Base-by-base conservation (phyloP, 2,888 invertebrate species). In the Phasia obesa region DNA sequence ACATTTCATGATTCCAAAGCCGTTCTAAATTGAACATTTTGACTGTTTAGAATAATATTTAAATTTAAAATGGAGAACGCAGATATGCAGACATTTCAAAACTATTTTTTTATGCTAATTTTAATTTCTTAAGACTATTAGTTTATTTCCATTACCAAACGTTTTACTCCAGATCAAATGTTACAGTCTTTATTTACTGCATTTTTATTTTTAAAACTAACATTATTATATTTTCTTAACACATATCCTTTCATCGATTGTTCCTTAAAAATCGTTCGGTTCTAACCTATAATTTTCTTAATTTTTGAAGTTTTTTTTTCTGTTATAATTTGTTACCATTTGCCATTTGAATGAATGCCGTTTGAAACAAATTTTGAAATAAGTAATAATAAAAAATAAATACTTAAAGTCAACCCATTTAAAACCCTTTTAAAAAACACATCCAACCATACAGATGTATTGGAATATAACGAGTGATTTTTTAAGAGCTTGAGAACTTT, bases 281-380 rank as follows among this genome's bases (percentile, higher is more conserved):
- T 77, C 55, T 44, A 77, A 81, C 73, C 77, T 62, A 73, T 77
- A 81, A 81, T 81, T 81, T 77, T 19, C 71, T 31, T 49, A 64
- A 57, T 53, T 67, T 44, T 71, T 17, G n/a, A n/a, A n/a, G 62
- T 77, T 49, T 65, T 55, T 55, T 62, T 9, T 49, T n/a, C 47
- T 11, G 11, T 23, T 23, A 25, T 21, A 53, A 27, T 60, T 31
- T 75, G 25, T 47, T 42, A 44, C 21, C 42, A 35, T 55, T 78
- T 57, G 7, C n/a, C 70, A 53, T 53, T 79, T 71, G 65, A 69
- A 38, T 62, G 73, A 82, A 64, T 78, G 35, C 57, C 77, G 51
- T 78, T 82, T 77, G 44, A 74, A 57, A 74, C 44, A 47, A 60
- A 77, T 53, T 73, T 69, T 38, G 53, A 27, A 76, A 65, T 27